Percentiles rank a stretch among this genome's conserved stretches.
Conservation (phyloP, 1,140 invertebrate genomes). For the Leptopilina clavipes region DNA sequence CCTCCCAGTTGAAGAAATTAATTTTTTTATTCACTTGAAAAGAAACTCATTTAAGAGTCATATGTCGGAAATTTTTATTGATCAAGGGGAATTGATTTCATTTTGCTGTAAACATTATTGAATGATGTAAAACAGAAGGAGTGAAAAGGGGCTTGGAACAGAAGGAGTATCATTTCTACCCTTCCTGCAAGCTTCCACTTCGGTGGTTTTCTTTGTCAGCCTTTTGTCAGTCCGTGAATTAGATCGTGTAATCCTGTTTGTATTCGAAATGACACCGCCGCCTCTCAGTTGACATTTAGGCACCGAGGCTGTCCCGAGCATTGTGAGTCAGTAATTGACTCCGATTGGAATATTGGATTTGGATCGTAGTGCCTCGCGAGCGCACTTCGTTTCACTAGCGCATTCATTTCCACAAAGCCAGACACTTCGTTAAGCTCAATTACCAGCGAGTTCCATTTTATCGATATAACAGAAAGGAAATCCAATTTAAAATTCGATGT, state of each 20-base stretch:
- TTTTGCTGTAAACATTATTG: constrained; percentile 49
- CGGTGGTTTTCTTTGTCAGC: constrained; percentile 67
- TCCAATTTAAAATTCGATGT: constrained; percentile 25
- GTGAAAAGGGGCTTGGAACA: constrained; percentile 51
- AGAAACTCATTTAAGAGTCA: not conserved
- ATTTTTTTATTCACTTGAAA: not conserved
- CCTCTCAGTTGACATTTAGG: constrained; percentile 72
- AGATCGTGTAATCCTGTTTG: constrained; percentile 75
- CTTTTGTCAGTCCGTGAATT: constrained; percentile 73
- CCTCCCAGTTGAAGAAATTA: not conserved
- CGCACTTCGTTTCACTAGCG: constrained; percentile 52
- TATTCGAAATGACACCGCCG: constrained; percentile 73
- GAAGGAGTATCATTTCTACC: constrained; percentile 53
- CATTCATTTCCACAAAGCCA: constrained; percentile 60
- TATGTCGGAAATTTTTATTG: not conserved
- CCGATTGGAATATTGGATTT: constrained; percentile 75
- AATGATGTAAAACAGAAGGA: constrained; percentile 46
- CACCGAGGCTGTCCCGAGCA: constrained; percentile 59
- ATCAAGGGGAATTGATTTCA: not conserved
- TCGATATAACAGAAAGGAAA: constrained; percentile 55
- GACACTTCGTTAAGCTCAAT: constrained; percentile 72
- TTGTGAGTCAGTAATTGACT: constrained; percentile 73
- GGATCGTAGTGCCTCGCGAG: constrained; percentile 61
- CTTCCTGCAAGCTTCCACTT: constrained; percentile 57
- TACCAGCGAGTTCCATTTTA: constrained; percentile 53